Evolutionary conservation across 2,113 vertebrate genomes (phyloP).

Genomic region (Gnathonemus echidnorhynchus): DNA sequence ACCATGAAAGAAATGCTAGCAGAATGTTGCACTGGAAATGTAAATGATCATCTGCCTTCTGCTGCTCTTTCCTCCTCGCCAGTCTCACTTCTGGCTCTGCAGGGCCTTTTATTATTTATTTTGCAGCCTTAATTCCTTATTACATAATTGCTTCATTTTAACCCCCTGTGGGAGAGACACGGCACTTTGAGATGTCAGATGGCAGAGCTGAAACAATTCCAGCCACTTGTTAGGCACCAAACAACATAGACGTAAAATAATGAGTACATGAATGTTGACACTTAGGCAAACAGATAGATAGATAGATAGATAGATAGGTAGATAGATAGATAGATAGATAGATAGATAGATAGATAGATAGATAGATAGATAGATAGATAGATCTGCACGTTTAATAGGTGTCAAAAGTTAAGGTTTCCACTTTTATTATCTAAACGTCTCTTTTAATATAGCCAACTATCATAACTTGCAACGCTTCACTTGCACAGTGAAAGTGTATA

Average conservation of each 20-base stretch:
- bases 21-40: slow-evolving; percentile 7
- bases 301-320: not conserved
- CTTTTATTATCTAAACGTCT: not conserved
- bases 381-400: not conserved
- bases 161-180: slow-evolving; percentile 13
- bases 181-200: not conserved
- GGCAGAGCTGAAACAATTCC: not conserved
- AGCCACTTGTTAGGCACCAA: not conserved
- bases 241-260: not conserved
- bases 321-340: not conserved
- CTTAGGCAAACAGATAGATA: not conserved
- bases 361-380: not conserved
- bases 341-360: not conserved
- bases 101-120: slow-evolving; percentile 21
- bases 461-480: not conserved
- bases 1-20: not conserved
- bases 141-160: slow-evolving; percentile 21
- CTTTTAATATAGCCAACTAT: not conserved
- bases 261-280: not conserved
- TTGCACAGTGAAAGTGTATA: not conserved
- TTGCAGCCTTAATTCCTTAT: slow-evolving; percentile 18
- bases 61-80: not conserved
- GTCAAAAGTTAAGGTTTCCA: not conserved
- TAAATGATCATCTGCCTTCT: not conserved
- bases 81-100: not conserved